phyloP scores from a whole-genome alignment of 2,113 vertebrate genomes.

The Scomber japonicus region DNA sequence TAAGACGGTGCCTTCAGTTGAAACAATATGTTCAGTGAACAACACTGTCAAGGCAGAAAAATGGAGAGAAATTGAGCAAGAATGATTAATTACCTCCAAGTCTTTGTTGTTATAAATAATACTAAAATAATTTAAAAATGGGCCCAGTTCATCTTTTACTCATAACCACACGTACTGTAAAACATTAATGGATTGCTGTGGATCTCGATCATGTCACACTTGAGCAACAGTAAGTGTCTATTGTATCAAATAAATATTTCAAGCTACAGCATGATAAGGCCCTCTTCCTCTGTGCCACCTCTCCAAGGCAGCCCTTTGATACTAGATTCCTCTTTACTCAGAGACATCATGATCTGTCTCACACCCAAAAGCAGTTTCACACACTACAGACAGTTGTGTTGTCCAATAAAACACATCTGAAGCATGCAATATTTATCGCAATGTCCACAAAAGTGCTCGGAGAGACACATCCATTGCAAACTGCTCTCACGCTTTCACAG shows the following conservation, averaged over 20 bases:
- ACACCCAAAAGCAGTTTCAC: slow-evolving; percentile 66
- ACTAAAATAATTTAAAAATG: slow-evolving; percentile 3
- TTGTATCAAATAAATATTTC: slow-evolving; percentile 79
- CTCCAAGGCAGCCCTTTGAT: slow-evolving; percentile 64
- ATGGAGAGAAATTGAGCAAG: slow-evolving; percentile 40
- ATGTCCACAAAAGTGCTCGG: slow-evolving; percentile 47
- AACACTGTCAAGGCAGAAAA: slow-evolving; percentile 48
- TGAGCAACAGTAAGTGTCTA: slow-evolving; percentile 59
- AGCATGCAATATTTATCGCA: slow-evolving; percentile 71
- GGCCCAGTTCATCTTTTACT: slow-evolving; percentile 47
- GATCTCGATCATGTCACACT: slow-evolving; percentile 68
- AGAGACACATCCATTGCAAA: slow-evolving; percentile 53
- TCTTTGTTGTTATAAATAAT: slow-evolving; percentile 52
- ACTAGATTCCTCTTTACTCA: slow-evolving; percentile 58
- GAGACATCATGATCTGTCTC: slow-evolving; percentile 62
- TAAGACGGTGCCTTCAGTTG: slow-evolving; percentile 61
- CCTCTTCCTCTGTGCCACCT: slow-evolving; percentile 57
- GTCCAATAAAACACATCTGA: slow-evolving; percentile 72
- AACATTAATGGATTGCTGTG: slow-evolving; percentile 60
- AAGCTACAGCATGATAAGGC: slow-evolving; percentile 67
- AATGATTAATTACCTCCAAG: slow-evolving; percentile 64
- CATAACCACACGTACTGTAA: slow-evolving; percentile 42
- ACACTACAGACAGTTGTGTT: slow-evolving; percentile 54
- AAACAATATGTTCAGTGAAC: slow-evolving; percentile 71
- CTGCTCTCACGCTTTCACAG: slow-evolving; percentile 21